phyloP scores from a whole-genome alignment of 1,140 invertebrate genomes.

The Eciton burchellii region DNA sequence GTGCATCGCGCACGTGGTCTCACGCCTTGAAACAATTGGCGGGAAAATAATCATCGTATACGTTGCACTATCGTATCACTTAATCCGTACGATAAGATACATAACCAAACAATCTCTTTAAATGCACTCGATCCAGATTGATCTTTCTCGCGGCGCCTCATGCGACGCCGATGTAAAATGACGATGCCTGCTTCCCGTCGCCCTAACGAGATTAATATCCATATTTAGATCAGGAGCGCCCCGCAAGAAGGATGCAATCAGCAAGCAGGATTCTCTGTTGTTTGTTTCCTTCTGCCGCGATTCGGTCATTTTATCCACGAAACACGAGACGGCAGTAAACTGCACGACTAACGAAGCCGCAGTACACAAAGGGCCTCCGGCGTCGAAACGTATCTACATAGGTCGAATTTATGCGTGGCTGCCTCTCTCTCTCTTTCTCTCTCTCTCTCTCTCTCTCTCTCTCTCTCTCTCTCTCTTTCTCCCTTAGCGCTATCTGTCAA shows the following conservation, averaged over 20 bases:
- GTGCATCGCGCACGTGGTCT: neutral
- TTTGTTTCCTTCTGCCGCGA: slow-evolving; percentile 7
- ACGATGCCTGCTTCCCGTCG: neutral
- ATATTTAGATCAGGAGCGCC: slow-evolving; percentile 25
- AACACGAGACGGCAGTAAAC: neutral
- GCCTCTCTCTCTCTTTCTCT: no score
- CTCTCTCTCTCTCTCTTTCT: no score
- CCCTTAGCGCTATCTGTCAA: no score
- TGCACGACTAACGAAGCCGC: slow-evolving; percentile 1
- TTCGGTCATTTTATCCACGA: slow-evolving; percentile 9
- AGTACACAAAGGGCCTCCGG: neutral
- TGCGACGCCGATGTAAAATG: neutral
- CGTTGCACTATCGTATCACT: neutral
- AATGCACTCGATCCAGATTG: neutral
- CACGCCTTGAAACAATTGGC: neutral
- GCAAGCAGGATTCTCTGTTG: slow-evolving; percentile 39
- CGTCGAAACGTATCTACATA: neutral
- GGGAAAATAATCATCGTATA: neutral
- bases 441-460: no score
- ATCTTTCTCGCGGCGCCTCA: neutral
- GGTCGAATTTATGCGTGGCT: neutral
- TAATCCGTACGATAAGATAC: no score
- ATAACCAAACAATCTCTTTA: slow-evolving; percentile 23
- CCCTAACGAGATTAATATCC: slow-evolving; percentile 31
- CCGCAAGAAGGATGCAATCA: slow-evolving; percentile 3